Percentiles rank a stretch among this genome's conserved stretches.
Conservation (phyloP, 2,888 invertebrate genomes). For the Gonocerus acuteangulatus region DNA sequence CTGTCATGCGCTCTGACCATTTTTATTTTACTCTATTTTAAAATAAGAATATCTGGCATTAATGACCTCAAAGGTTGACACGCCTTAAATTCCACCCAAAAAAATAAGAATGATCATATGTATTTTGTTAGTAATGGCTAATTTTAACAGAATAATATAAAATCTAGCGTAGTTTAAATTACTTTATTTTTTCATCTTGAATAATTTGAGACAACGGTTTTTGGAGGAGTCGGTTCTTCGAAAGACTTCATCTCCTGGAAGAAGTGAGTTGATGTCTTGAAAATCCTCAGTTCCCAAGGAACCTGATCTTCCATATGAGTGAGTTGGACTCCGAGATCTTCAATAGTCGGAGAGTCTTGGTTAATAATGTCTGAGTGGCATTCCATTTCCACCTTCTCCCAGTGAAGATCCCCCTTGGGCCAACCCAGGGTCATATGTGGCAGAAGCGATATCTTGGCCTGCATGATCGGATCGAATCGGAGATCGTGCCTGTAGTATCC, state of each 20-base stretch:
- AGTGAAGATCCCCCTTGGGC: slow-evolving; percentile 61
- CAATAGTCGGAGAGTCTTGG: slow-evolving; percentile 62
- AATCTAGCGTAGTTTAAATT: too few relatives aligned
- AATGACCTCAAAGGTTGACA: too few relatives aligned
- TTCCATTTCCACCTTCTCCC: slow-evolving; percentile 75
- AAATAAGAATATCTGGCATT: too few relatives aligned
- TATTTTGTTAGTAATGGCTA: too few relatives aligned
- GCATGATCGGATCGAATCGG: slow-evolving; percentile 60
- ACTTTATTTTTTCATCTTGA: too few relatives aligned
- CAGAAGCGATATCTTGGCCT: slow-evolving; percentile 56
- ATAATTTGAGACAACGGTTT: too few relatives aligned
- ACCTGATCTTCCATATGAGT: slow-evolving; percentile 70
- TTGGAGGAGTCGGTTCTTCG: slow-evolving; percentile 54
- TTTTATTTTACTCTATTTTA: too few relatives aligned
- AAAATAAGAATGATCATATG: too few relatives aligned
- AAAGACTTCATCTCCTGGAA: slow-evolving; percentile 68
- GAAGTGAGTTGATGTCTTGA: slow-evolving; percentile 60
- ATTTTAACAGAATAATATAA: too few relatives aligned
- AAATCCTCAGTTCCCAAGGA: slow-evolving; percentile 63
- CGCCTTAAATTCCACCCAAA: too few relatives aligned
- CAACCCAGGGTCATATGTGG: slow-evolving; percentile 51
- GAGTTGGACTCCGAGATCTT: slow-evolving; percentile 76
- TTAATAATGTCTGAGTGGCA: slow-evolving; percentile 58
- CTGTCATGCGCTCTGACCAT: too few relatives aligned
- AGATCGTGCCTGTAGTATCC: slow-evolving; percentile 65